Evolutionary conservation across 1,140 invertebrate genomes (phyloP).

Genomic region (Nymphalis io): DNA sequence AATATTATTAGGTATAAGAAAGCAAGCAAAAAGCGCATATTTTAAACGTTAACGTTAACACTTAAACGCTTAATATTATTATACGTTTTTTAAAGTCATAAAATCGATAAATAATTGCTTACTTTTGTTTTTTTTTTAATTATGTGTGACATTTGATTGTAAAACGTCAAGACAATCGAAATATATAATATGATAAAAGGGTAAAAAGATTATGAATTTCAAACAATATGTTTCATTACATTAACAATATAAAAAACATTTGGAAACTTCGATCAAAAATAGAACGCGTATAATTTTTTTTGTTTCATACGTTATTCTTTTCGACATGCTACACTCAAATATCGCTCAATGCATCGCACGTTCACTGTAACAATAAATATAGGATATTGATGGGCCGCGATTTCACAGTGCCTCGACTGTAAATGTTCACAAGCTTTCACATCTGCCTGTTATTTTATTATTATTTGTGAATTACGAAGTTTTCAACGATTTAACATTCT

Average conservation of each 20-base stretch:
- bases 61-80: no score
- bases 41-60: no score
- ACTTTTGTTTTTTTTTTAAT: no score
- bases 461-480: conserved; percentile 9
- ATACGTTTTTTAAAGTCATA: no score
- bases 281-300: not conserved
- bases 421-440: conserved; percentile 15
- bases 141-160: no score
- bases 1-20: no score
- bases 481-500: not conserved
- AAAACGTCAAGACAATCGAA: no score
- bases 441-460: conserved; percentile 7
- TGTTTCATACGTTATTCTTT: conserved; percentile 3
- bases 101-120: no score
- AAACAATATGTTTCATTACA: not conserved
- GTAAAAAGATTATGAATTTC: no score
- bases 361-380: conserved; percentile 25
- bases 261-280: not conserved
- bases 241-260: not conserved
- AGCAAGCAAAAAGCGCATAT: no score
- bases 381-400: conserved; percentile 28
- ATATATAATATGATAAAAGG: no score
- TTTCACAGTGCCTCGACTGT: conserved; percentile 20
- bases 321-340: conserved; percentile 24
- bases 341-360: conserved; percentile 29